These are phyloP conservation scores for Opisthograptis luteolata DNA, from an alignment of 2,888 invertebrate genomes.

Conservation along the genomic window DNA sequence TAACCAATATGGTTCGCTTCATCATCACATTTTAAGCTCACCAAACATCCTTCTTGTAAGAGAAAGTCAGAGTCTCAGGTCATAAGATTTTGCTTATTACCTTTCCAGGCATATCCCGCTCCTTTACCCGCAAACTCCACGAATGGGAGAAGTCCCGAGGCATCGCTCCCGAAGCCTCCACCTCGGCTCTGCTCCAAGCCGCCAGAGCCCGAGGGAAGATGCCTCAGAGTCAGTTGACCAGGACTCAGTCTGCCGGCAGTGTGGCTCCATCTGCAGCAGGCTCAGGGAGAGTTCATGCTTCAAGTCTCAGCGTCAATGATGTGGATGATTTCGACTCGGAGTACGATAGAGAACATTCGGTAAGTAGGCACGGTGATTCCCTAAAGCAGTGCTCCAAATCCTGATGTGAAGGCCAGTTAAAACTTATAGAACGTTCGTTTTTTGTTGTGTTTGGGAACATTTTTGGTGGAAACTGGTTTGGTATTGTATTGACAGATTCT, in stretches of 20 bases:
- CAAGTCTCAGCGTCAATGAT: slow-evolving; percentile 90
- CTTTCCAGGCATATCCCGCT: slow-evolving; percentile 88
- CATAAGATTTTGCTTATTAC: too few species aligned
- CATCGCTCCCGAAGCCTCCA: slow-evolving; percentile 93
- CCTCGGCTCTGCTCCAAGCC: slow-evolving; percentile 89
- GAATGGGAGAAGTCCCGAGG: slow-evolving; percentile 96
- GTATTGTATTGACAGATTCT: too few species aligned
- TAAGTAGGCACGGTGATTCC: too few species aligned
- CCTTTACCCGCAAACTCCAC: slow-evolving; percentile 94
- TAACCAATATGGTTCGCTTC: too few species aligned
- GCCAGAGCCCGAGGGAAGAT: slow-evolving; percentile 62
- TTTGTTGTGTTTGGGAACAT: too few species aligned
- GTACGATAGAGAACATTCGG: slow-evolving; percentile 81
- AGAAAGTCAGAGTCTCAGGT: too few species aligned
- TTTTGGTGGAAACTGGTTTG: too few species aligned
- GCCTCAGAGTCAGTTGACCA: slow-evolving; percentile 78
- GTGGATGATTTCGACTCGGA: slow-evolving; percentile 85
- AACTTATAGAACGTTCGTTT: too few species aligned
- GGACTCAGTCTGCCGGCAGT: slow-evolving; percentile 92
- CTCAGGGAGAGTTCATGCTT: slow-evolving; percentile 87
- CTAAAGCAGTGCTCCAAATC: too few species aligned
- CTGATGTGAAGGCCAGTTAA: too few species aligned
- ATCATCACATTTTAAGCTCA: too few species aligned
- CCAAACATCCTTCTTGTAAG: too few species aligned
- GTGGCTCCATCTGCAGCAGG: slow-evolving; percentile 84